Evolutionary conservation across 2,888 invertebrate genomes (phyloP), one percentile per base, ranked within the genome.

Genomic region (Barypeithes pellucidus): DNA sequence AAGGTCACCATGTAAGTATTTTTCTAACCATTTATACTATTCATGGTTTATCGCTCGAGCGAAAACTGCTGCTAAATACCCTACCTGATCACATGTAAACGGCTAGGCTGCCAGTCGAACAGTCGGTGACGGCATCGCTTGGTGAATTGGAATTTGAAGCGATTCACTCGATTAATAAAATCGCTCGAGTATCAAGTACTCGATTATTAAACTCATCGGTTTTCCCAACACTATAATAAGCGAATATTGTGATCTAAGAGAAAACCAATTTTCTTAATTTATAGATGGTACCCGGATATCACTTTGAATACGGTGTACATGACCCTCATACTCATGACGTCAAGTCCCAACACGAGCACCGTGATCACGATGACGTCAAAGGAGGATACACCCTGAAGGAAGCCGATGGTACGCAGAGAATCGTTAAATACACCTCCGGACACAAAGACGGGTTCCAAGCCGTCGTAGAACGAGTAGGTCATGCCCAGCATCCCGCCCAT

Each of bases 291-390:
- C 61, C 81, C 45, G 77, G 80, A 43, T 86, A 85, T 76, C 80
- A 83, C 75, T 86, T 83, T 76, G 83, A 82, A 50, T 86, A 86
- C 67, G 85, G 85, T 3, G 85, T 86, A 14, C 79, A 82, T 54
- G 86, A 86, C 75, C 82, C 83, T n/a, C 85, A 86, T 61, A 85
- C 85, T 33, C 82, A 84, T 29, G 86, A 86, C 77, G 78, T 81
- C 63, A 84, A 86, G 75, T 80, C 81, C 18, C 85, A 86, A 70
- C 80, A 82, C 62, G 86, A 86, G 77, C 81, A 82, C 63, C 81
- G 84, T 36, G 81, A 85, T 60, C 85, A 85, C 3, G 81, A 85
- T 65, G 76, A 82, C 22, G 85, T 85, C 33, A 82, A 83, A 60
- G 86, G 85, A 29, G 81, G 78, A 14, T 85, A 86, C 80, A 80